Evolutionary conservation across 1,140 invertebrate species (phyloP).

Genomic region (Centruroides sculpturatus): DNA sequence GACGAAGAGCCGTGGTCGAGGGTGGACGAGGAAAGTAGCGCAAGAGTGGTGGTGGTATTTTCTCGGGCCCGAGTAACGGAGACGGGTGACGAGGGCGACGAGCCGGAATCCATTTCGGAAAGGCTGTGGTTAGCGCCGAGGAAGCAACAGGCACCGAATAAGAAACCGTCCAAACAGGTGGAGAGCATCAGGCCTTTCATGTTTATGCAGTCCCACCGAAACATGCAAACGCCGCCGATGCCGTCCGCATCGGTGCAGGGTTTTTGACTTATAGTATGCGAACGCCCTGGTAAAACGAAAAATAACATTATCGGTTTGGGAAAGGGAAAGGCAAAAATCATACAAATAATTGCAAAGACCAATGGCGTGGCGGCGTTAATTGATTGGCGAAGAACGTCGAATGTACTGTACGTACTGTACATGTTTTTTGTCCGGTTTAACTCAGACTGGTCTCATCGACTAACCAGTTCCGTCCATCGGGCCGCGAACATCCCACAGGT

Average conservation of each 20-base stretch:
- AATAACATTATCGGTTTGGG: background rate
- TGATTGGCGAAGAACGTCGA: too few species aligned
- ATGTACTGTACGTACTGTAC: too few species aligned
- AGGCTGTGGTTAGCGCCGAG: background rate
- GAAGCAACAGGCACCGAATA: constrained; percentile 11
- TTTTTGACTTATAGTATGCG: constrained; percentile 3
- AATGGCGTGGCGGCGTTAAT: too few species aligned
- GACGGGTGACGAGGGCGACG: background rate
- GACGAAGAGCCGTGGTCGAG: background rate
- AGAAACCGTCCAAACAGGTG: constrained; percentile 10
- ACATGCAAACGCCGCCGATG: constrained; percentile 13
- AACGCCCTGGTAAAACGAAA: constrained; percentile 4
- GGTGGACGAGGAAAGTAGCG: background rate
- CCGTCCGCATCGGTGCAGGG: constrained; percentile 3
- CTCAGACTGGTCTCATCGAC: too few species aligned
- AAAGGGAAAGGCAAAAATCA: too few species aligned
- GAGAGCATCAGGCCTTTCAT: constrained; percentile 8
- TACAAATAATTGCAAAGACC: too few species aligned
- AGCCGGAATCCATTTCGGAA: background rate
- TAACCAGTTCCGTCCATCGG: too few species aligned
- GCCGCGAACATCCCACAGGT: too few species aligned
- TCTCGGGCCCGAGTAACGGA: background rate
- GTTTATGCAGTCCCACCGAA: constrained; percentile 13
- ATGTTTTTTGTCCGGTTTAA: too few species aligned
- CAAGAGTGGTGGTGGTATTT: background rate